Evolutionary conservation across 2,888 invertebrate species (phyloP).

Genomic region (Calameuta idolon): DNA sequence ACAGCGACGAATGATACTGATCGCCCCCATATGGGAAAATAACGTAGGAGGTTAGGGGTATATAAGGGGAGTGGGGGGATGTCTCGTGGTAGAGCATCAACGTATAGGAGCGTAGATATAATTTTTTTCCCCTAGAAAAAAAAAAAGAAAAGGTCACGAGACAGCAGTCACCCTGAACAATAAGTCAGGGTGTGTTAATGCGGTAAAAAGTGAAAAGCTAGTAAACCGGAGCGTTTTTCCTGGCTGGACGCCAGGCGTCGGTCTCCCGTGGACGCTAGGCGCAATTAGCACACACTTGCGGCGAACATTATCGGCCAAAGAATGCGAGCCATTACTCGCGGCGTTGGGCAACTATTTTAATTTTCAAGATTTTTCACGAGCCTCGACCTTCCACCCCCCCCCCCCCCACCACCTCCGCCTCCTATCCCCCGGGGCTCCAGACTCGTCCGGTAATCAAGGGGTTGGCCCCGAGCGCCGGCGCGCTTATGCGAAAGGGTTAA

Average conservation of each 20-base stretch:
- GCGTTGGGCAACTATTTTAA: conserved; percentile 38
- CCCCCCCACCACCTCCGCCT: too few relatives aligned
- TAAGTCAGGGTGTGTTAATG: not conserved
- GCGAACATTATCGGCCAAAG: conserved; percentile 30
- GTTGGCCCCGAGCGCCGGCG: not conserved
- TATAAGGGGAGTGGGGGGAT: too few relatives aligned
- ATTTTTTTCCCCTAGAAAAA: not conserved
- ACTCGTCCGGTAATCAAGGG: not conserved
- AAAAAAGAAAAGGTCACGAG: not conserved
- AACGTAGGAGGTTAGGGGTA: not conserved
- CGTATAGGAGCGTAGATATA: not conserved
- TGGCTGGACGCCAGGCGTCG: conserved; percentile 3
- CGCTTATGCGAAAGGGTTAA: not conserved
- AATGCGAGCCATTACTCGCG: conserved; percentile 34
- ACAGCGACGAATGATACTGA: not conserved
- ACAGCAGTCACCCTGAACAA: not conserved
- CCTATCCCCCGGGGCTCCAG: not conserved
- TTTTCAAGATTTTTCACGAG: conserved; percentile 39
- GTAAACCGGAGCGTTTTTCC: not conserved
- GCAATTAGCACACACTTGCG: conserved; percentile 19
- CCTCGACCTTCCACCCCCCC: not conserved
- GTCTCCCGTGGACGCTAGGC: not conserved
- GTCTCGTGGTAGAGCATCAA: too few relatives aligned
- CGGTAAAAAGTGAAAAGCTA: not conserved
- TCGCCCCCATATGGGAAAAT: not conserved